Conservation (phyloP, 2,888 invertebrate species). For the Lasioglossum oenotherae region DNA sequence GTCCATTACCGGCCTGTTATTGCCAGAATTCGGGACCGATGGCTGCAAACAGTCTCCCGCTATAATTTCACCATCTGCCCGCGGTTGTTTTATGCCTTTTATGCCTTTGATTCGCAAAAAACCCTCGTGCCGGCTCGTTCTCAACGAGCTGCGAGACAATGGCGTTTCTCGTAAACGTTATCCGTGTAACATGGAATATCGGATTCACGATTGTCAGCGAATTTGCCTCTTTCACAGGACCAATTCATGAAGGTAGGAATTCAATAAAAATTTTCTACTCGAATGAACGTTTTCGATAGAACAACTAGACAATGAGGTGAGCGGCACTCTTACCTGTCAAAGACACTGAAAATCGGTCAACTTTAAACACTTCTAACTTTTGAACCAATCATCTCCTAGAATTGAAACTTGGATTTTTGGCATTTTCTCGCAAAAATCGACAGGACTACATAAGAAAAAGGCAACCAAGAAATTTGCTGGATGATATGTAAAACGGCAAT, state of each 20-base stretch:
- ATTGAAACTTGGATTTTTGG: no score
- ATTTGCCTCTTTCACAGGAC: not conserved
- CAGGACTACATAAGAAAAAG: no score
- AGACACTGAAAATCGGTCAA: no score
- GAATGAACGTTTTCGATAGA: not conserved
- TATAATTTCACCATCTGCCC: constrained; percentile 44
- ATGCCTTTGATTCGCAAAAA: constrained; percentile 11
- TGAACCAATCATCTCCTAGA: no score
- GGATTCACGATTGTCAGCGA: not conserved
- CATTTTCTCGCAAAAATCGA: no score
- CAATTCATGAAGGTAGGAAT: not conserved
- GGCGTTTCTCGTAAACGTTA: not conserved
- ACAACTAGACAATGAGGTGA: not conserved
- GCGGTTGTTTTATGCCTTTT: constrained; percentile 40
- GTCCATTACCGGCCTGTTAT: constrained; percentile 53
- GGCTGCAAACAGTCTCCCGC: constrained; percentile 38
- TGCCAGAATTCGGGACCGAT: constrained; percentile 35
- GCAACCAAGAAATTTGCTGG: no score
- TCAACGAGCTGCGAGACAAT: constrained; percentile 8
- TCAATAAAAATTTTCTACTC: not conserved
- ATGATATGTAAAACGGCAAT: no score
- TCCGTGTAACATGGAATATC: not conserved
- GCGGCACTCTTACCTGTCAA: no score
- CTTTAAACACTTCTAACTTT: no score
- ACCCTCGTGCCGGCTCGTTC: not conserved